Conservation (phyloP, 37 sponge, comb jelly and placozoan species). For the Mnemiopsis leidyi region DNA sequence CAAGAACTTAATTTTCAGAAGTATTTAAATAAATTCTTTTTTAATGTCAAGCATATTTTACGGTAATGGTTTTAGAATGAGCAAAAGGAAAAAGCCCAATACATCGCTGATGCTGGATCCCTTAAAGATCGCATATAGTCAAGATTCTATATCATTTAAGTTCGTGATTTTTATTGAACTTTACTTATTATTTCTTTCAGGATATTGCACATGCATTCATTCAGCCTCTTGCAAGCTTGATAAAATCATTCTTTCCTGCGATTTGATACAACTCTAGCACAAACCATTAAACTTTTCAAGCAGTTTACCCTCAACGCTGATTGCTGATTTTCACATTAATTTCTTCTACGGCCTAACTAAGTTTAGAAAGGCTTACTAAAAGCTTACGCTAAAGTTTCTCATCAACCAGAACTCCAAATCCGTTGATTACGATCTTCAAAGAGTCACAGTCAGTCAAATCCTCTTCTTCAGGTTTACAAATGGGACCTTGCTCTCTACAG, state of each 20-base stretch:
- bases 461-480: not conserved
- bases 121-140: constrained; percentile 35
- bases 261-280: too few relatives aligned
- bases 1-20: too few relatives aligned
- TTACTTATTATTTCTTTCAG: not conserved
- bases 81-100: not conserved
- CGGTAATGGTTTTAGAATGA: not conserved
- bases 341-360: too few relatives aligned
- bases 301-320: too few relatives aligned
- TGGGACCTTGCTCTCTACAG: constrained; percentile 46
- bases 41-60: too few relatives aligned
- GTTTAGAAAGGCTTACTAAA: too few relatives aligned
- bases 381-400: not conserved
- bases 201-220: too few relatives aligned
- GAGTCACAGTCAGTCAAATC: not conserved
- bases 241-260: too few relatives aligned
- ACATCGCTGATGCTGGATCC: constrained; percentile 15
- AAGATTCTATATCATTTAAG: constrained; percentile 15
- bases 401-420: not conserved
- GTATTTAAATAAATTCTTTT: too few relatives aligned
- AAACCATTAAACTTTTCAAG: too few relatives aligned
- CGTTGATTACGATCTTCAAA: not conserved
- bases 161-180: not conserved
- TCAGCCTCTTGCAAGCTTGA: too few relatives aligned
- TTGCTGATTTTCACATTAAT: too few relatives aligned